These are phyloP conservation scores for Drosophila setifemur DNA, from an alignment of 1,140 invertebrate genomes.

Conservation along the genomic window DNA sequence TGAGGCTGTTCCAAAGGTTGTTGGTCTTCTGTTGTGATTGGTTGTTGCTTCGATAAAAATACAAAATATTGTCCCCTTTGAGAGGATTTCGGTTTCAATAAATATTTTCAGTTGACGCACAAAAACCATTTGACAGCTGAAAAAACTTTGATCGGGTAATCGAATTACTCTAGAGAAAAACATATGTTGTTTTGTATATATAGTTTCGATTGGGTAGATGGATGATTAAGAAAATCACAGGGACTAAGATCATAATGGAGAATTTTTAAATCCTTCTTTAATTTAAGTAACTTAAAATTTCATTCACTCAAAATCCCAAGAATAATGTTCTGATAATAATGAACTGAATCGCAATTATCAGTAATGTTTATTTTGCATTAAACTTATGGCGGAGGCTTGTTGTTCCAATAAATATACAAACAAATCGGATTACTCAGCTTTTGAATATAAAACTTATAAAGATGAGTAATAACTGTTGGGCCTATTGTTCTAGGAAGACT, in stretches of 20 bases:
- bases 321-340: not conserved
- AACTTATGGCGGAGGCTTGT: too few species aligned
- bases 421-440: not conserved
- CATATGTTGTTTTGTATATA: constrained; percentile 14
- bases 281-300: too few species aligned
- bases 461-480: not conserved
- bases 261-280: too few species aligned
- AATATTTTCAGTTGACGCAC: constrained; percentile 38
- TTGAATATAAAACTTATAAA: not conserved
- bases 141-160: constrained; percentile 22
- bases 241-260: too few species aligned
- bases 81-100: constrained; percentile 11
- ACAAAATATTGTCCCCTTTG: not conserved
- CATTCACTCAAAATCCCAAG: too few species aligned
- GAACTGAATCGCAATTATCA: too few species aligned
- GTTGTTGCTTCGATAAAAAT: not conserved
- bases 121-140: constrained; percentile 30
- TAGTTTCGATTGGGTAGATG: not conserved
- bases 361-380: not conserved
- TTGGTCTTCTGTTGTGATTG: not conserved
- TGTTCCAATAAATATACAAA: not conserved
- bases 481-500: not conserved
- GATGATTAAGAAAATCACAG: not conserved
- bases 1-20: not conserved
- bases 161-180: constrained; percentile 34